Base-by-base conservation (phyloP, 2,113 vertebrate species). In the Telmatochromis sp. region DNA sequence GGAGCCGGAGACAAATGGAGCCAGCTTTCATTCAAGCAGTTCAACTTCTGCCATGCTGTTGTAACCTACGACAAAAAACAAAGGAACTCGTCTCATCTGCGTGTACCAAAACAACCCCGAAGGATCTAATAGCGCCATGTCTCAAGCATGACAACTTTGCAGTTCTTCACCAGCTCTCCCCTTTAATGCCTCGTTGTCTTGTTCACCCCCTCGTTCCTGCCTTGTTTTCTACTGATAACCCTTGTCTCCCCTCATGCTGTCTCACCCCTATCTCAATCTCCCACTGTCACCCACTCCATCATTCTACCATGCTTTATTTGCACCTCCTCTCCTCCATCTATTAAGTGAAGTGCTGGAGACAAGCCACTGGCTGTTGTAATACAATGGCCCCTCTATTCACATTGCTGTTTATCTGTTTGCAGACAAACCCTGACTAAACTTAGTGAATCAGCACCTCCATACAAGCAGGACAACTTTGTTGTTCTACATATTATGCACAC, bases 61-160 rank as follows among this genome's bases (percentile, higher is more conserved):
- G 88, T 86, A 93, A 90, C 89, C 83, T 54, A 73, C 88, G 75
- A 93, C 87, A 91, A 91, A 90, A 94, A 85, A 94, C 87, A 79
- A 6, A 83, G 80, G 55, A 90, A 85, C 81, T 85, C 84, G 75
- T 87, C 91, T 85, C 83, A 73, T 89, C 87, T 89, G 33, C 80
- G 86, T 88, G 83, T 92, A 94, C 87, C 91, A 91, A 93, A 96
- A 95, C 90, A 95, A 89, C 84, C 89, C 89, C 17, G 65, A 87
- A 94, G 87, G 86, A 85, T 54, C 45, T 81, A 87, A 94, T 45
- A 71, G 82, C 87, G 85, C 53, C 86, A 86, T 80, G 90, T 92
- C 90, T 92, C 57, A 92, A 86, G 80, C 87, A 94, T 88, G 89
- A 94, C 90, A 94, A 83, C 86, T 93, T 90, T 90, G 91, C 28